Evolutionary conservation across 92 coral and sea anemone genomes (phyloP).

Genomic region (Zoanthus sociatus): DNA sequence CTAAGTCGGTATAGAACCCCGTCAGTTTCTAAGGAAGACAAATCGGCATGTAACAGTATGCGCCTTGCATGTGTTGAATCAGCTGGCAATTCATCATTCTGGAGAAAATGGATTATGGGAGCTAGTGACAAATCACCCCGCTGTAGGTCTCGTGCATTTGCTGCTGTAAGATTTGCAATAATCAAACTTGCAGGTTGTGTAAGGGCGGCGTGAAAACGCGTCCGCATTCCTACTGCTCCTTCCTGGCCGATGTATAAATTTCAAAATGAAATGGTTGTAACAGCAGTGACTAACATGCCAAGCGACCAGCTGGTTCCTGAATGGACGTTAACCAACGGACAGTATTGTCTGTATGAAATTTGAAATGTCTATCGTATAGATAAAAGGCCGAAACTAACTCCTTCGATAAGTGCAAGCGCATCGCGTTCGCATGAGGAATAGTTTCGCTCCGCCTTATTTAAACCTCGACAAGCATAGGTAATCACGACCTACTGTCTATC

Average conservation of each 20-base stretch:
- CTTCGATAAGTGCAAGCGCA: too few relatives aligned
- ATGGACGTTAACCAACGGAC: too few relatives aligned
- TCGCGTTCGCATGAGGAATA: neutral
- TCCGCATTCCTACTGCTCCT: constrained; percentile 52
- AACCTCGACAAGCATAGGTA: constrained; percentile 40
- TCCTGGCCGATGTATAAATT: constrained; percentile 29
- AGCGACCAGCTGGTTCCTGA: too few relatives aligned
- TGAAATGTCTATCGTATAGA: too few relatives aligned
- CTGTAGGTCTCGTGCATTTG: too few relatives aligned
- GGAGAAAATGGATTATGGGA: constrained; percentile 46
- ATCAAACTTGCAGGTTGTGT: too few relatives aligned
- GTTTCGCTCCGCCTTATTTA: neutral
- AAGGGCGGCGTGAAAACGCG: constrained; percentile 35
- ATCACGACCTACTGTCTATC: constrained; percentile 42
- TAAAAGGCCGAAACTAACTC: too few relatives aligned
- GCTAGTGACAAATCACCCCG: constrained; percentile 19
- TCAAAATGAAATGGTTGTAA: too few relatives aligned
- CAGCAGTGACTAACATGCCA: too few relatives aligned
- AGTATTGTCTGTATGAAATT: too few relatives aligned
- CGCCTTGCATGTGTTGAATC: constrained; percentile 13
- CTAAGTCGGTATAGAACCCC: constrained; percentile 26
- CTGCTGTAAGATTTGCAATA: too few relatives aligned
- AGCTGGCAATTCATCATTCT: constrained; percentile 47
- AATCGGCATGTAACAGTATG: constrained; percentile 25
- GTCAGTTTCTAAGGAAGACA: constrained; percentile 26